Conservation (phyloP, 2,113 vertebrate genomes). For the Cryptoleucopteryx plumbea region DNA sequence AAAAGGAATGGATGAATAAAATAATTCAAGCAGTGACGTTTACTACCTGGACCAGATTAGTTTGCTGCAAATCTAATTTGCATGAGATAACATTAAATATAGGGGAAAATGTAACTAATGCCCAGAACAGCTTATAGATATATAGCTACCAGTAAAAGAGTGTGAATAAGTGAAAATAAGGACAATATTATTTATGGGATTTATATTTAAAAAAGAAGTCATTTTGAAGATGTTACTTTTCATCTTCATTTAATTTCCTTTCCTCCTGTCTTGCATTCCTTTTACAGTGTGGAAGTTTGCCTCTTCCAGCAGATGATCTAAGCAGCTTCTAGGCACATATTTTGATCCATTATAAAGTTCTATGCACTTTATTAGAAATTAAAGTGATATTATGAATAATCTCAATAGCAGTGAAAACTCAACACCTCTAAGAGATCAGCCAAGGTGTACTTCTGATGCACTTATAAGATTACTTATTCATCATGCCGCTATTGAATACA, state of each 20-base stretch:
- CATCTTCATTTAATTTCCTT: neutral
- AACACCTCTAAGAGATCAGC: constrained; percentile 50
- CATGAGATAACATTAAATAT: constrained; percentile 41
- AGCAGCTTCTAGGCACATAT: neutral
- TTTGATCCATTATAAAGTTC: constrained; percentile 28
- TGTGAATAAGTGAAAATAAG: neutral
- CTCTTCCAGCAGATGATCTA: neutral
- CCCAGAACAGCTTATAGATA: neutral
- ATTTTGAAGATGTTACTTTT: constrained; percentile 7
- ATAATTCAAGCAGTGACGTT: constrained; percentile 58
- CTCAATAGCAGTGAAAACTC: neutral
- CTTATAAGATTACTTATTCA: constrained; percentile 91
- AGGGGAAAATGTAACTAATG: neutral
- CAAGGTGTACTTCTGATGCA: constrained; percentile 75
- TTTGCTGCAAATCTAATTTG: constrained; percentile 50
- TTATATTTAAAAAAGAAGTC: neutral
- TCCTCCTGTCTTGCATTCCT: neutral
- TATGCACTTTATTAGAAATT: constrained; percentile 31
- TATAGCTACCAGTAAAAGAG: neutral
- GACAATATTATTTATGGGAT: neutral
- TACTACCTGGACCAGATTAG: constrained; percentile 58
- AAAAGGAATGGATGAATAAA: constrained; percentile 39
- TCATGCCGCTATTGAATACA: constrained; percentile 84
- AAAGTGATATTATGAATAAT: constrained; percentile 9
- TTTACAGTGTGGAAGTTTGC: neutral